A percentile compares a stretch with the other conserved stretches of the same genome.
Conservation (phyloP, 2,888 invertebrate species). For the Sialis fuliginosa region DNA sequence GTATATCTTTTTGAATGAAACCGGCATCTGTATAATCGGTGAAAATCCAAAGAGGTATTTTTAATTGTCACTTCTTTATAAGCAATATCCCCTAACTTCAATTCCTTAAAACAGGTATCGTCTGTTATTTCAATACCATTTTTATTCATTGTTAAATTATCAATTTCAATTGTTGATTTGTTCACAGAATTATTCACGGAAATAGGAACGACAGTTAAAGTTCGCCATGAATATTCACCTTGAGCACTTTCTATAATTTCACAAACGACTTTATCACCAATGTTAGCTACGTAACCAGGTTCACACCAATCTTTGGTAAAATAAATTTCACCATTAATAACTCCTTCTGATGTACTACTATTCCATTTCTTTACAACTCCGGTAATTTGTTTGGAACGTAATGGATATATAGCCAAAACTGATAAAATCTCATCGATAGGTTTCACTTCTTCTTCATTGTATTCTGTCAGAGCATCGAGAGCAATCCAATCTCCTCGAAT, state of each 20-base stretch:
- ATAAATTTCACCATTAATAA: slow-evolving; percentile 37
- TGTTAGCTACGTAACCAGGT: slow-evolving; percentile 30
- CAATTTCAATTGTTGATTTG: slow-evolving; percentile 2
- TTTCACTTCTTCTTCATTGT: slow-evolving; percentile 34
- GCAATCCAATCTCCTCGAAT: slow-evolving; percentile 51
- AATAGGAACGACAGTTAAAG: slow-evolving; percentile 28
- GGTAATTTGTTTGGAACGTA: slow-evolving; percentile 34
- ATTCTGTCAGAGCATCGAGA: slow-evolving; percentile 40
- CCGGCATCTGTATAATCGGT: slow-evolving; percentile 30
- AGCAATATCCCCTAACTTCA: slow-evolving; percentile 22
- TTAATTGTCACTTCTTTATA: slow-evolving; percentile 28
- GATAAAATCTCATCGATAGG: slow-evolving; percentile 37
- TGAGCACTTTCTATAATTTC: slow-evolving; percentile 61
- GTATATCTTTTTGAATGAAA: slow-evolving; percentile 31
- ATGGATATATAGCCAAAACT: slow-evolving; percentile 37
- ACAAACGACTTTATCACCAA: slow-evolving; percentile 42
- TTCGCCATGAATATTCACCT: slow-evolving; percentile 37
- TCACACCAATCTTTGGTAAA: slow-evolving; percentile 37
- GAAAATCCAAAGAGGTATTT: slow-evolving; percentile 24
- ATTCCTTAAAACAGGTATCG: slow-evolving; percentile 21
- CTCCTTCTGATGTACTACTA: slow-evolving; percentile 25
- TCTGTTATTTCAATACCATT: slow-evolving; percentile 35
- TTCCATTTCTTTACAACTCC: slow-evolving; percentile 31
- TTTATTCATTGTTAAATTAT: slow-evolving; percentile 23
- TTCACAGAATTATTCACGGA: slow-evolving; percentile 3